Evolutionary conservation across 2,113 vertebrate genomes (phyloP).

Genomic region (Psilopsiagon aymara): DNA sequence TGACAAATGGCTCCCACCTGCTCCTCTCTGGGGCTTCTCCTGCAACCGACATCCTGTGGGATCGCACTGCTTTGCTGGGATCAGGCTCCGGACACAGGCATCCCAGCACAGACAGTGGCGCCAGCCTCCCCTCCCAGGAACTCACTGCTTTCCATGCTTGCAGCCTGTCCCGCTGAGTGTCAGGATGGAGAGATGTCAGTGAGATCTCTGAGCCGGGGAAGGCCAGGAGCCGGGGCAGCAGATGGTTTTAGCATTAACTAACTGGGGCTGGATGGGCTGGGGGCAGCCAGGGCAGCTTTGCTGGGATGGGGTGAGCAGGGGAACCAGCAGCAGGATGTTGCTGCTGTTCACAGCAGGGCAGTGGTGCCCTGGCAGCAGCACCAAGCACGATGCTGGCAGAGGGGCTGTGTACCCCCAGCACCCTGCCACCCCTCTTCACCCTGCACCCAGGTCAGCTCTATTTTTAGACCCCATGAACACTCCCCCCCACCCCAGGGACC

Average conservation of each 20-base stretch:
- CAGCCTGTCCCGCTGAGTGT: background rate
- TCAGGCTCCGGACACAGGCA: background rate
- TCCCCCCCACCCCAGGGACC: background rate
- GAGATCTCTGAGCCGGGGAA: background rate
- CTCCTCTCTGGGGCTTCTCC: background rate
- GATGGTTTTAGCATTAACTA: background rate
- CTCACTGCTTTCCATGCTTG: background rate
- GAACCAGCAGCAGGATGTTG: background rate
- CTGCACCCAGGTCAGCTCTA: background rate
- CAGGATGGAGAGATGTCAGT: background rate
- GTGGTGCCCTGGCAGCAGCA: background rate
- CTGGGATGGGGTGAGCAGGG: fast-evolving
- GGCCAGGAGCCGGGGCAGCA: background rate
- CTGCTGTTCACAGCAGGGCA: fast-evolving
- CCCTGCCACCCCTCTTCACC: background rate
- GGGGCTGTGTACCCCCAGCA: background rate
- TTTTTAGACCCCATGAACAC: background rate
- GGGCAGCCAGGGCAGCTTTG: background rate
- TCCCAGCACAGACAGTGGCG: fast-evolving
- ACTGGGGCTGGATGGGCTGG: background rate
- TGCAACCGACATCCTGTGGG: fast-evolving
- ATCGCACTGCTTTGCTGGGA: fast-evolving
- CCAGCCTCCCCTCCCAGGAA: background rate
- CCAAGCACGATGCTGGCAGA: background rate
- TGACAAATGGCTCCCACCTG: background rate